A percentile compares a stretch with the other conserved stretches of the same genome.
Conservation (phyloP, 1,140 invertebrate genomes). For the Platyscapa corneri region DNA sequence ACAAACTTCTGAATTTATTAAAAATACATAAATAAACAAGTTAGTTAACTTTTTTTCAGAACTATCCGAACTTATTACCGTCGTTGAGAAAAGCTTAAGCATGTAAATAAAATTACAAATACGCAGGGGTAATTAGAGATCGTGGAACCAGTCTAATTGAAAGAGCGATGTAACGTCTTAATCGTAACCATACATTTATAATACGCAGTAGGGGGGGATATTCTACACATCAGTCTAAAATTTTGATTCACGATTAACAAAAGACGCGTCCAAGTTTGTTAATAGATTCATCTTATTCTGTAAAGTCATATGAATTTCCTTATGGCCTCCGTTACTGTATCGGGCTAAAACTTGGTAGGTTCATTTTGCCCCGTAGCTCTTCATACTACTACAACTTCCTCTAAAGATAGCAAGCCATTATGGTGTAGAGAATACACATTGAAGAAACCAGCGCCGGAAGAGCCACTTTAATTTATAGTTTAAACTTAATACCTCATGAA, state of each 20-base stretch:
- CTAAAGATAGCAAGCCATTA: constrained; percentile 47
- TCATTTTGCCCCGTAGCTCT: constrained; percentile 41
- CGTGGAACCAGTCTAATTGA: neutral
- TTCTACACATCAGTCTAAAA: neutral
- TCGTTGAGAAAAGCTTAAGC: neutral
- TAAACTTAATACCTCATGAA: constrained; percentile 51
- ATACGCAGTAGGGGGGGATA: neutral
- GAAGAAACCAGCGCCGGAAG: constrained; percentile 20
- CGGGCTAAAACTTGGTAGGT: constrained; percentile 28
- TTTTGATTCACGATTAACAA: constrained; percentile 11
- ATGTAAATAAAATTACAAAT: neutral
- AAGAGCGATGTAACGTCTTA: neutral
- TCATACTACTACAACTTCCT: constrained; percentile 38
- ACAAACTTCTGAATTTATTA: neutral
- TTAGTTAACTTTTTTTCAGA: too few species aligned
- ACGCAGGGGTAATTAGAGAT: neutral
- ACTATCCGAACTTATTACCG: too few species aligned
- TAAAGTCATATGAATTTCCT: constrained; percentile 35
- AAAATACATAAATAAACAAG: too few species aligned
- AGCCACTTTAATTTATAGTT: constrained; percentile 52
- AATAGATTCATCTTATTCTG: constrained; percentile 34
- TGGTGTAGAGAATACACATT: constrained; percentile 42
- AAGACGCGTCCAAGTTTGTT: constrained; percentile 6
- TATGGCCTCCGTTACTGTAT: constrained; percentile 26
- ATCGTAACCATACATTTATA: neutral